These are phyloP conservation scores for Saguinus imperator DNA, from an alignment of 2,113 vertebrate species.

Conservation along the genomic window DNA sequence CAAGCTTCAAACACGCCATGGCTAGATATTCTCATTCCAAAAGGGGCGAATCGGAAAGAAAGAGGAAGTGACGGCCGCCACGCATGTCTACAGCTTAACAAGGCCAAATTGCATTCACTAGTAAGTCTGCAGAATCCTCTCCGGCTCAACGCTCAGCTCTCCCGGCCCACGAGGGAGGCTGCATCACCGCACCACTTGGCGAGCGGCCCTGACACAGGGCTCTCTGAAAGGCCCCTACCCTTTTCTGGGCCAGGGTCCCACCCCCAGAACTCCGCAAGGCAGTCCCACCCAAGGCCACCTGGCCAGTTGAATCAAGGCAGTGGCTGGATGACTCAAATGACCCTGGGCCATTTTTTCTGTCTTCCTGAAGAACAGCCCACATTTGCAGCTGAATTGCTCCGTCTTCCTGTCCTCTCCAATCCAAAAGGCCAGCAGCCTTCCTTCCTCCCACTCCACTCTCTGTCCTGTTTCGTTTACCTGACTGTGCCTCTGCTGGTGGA, in stretches of 20 bases:
- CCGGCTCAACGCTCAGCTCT: not conserved
- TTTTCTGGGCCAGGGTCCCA: not conserved
- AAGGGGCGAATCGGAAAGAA: not conserved
- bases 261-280: not conserved
- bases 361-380: not conserved
- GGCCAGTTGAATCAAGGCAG: not conserved
- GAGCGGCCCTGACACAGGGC: too few relatives aligned
- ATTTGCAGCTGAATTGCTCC: too few relatives aligned
- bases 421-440: not conserved
- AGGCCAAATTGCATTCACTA: not conserved
- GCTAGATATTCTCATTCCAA: not conserved
- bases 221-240: not conserved
- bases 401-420: too few relatives aligned
- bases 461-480: too few relatives aligned
- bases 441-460: too few relatives aligned
- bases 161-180: not conserved
- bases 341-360: not conserved
- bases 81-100: not conserved
- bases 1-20: not conserved
- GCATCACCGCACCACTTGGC: not conserved
- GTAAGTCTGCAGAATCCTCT: not conserved
- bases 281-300: not conserved
- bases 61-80: not conserved
- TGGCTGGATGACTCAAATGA: not conserved
- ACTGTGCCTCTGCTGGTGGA: too few relatives aligned